Conservation (phyloP, 2,888 invertebrate genomes). For the Yponomeuta evonymella region DNA sequence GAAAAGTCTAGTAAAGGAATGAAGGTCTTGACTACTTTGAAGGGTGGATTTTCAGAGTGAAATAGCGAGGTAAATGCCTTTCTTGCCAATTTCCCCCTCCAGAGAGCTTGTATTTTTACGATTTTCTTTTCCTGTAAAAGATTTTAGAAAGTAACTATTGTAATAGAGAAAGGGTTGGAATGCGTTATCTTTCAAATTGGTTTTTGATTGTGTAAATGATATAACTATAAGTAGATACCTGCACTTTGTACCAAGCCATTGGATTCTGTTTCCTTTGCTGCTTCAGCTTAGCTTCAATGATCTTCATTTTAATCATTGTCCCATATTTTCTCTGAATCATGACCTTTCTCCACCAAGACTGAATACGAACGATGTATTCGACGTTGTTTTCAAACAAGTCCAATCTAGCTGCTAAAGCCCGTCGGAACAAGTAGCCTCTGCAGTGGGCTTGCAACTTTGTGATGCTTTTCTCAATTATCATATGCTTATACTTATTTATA, state of each 20-base stretch:
- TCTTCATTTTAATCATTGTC: conserved; percentile 59
- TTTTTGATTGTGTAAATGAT: background rate
- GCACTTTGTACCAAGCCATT: conserved; percentile 69
- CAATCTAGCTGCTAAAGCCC: conserved; percentile 53
- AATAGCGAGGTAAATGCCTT: conserved; percentile 78
- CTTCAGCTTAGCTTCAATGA: conserved; percentile 54
- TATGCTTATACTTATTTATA: conserved; percentile 57
- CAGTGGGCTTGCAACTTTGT: conserved; percentile 76
- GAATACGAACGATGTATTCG: conserved; percentile 63
- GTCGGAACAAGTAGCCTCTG: conserved; percentile 77
- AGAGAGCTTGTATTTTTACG: conserved; percentile 80
- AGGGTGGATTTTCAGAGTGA: conserved; percentile 73
- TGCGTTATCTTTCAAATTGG: conserved; percentile 13
- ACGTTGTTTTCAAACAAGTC: conserved; percentile 58
- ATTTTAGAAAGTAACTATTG: conserved; percentile 13
- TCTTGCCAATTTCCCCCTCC: conserved; percentile 79
- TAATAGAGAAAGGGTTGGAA: background rate
- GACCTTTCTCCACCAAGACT: conserved; percentile 79
- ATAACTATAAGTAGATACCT: conserved; percentile 43
- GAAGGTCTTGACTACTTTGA: conserved; percentile 79
- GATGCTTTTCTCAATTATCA: conserved; percentile 58
- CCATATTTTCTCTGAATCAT: conserved; percentile 61
- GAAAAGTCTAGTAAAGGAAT: conserved; percentile 82
- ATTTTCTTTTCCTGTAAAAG: conserved; percentile 70
- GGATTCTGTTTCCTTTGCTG: conserved; percentile 55